Evolutionary conservation across 2,113 vertebrate species (phyloP).

Genomic region (Protobothrops mucrosquamatus): DNA sequence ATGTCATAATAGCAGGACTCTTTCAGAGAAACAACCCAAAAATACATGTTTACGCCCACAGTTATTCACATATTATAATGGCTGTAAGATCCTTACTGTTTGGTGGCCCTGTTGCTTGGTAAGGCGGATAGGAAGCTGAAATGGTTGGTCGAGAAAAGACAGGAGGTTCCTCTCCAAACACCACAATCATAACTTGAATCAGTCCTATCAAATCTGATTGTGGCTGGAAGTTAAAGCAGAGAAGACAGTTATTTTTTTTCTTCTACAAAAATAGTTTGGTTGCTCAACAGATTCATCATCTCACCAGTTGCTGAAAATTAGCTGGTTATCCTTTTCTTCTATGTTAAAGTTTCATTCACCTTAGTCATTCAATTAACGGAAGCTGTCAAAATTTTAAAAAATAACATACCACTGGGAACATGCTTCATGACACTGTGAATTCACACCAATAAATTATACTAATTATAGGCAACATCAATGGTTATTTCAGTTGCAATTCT

Average conservation of each 20-base stretch:
- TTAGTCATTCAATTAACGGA: background rate
- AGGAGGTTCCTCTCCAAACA: slow-evolving; percentile 96
- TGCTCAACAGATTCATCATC: fast-evolving
- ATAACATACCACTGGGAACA: slow-evolving; percentile 1
- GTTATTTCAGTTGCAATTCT: background rate
- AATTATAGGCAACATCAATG: background rate
- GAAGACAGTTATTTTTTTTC: background rate
- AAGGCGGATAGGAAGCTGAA: slow-evolving; percentile 85
- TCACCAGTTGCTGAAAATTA: background rate
- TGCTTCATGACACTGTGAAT: background rate
- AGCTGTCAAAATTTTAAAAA: background rate
- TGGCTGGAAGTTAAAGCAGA: slow-evolving; percentile 73
- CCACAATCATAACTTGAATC: slow-evolving; percentile 98
- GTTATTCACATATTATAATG: background rate
- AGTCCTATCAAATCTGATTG: slow-evolving; percentile 93
- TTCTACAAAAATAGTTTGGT: background rate
- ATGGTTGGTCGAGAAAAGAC: slow-evolving; percentile 92
- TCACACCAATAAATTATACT: background rate
- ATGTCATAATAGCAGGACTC: background rate
- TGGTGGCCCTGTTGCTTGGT: slow-evolving; percentile 91
- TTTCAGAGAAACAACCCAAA: background rate
- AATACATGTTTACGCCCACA: background rate
- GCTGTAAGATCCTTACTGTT: slow-evolving; percentile 78
- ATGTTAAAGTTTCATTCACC: background rate
- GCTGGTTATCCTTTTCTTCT: background rate